A percentile compares a stretch with the other conserved stretches of the same genome.
phyloP scores from a whole-genome alignment of 2,888 invertebrate genomes.

The Apotomis betuletana region DNA sequence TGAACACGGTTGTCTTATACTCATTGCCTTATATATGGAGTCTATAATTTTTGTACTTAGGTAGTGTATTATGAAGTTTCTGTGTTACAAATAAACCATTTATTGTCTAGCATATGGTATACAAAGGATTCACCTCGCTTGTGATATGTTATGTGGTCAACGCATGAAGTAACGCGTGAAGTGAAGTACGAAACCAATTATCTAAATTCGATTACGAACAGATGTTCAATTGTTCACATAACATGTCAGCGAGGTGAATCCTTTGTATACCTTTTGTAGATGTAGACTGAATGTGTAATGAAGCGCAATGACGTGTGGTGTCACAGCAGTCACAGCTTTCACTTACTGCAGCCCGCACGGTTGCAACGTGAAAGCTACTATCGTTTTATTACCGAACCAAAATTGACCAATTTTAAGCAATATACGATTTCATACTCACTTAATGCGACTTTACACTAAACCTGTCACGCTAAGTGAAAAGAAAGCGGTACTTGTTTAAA shows the following conservation, averaged over 20 bases:
- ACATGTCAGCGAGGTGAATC: slow-evolving; percentile 21
- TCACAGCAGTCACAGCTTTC: slow-evolving; percentile 67
- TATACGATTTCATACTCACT: slow-evolving; percentile 34
- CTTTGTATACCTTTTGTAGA: slow-evolving; percentile 21
- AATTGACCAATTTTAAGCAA: slow-evolving; percentile 41
- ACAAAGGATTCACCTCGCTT: too few relatives aligned
- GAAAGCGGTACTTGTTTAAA: slow-evolving; percentile 17
- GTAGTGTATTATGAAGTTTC: too few relatives aligned
- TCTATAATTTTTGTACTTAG: too few relatives aligned
- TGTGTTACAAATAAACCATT: too few relatives aligned
- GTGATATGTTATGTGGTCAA: too few relatives aligned
- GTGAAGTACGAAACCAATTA: slow-evolving; percentile 32
- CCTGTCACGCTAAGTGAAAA: slow-evolving; percentile 33
- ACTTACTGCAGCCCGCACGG: slow-evolving; percentile 52
- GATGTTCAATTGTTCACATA: slow-evolving; percentile 20
- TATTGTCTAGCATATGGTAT: too few relatives aligned
- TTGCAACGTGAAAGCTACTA: slow-evolving; percentile 71
- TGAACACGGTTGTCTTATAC: too few relatives aligned
- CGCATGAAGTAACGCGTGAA: too few relatives aligned
- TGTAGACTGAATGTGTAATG: slow-evolving; percentile 46
- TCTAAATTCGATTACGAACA: slow-evolving; percentile 27
- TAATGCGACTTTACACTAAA: slow-evolving; percentile 31
- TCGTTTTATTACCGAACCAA: slow-evolving; percentile 50
- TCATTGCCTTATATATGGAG: too few relatives aligned
- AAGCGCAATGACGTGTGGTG: slow-evolving; percentile 61